phyloP scores from a whole-genome alignment of 2,888 invertebrate species.

The Tanypteryx hageni region DNA sequence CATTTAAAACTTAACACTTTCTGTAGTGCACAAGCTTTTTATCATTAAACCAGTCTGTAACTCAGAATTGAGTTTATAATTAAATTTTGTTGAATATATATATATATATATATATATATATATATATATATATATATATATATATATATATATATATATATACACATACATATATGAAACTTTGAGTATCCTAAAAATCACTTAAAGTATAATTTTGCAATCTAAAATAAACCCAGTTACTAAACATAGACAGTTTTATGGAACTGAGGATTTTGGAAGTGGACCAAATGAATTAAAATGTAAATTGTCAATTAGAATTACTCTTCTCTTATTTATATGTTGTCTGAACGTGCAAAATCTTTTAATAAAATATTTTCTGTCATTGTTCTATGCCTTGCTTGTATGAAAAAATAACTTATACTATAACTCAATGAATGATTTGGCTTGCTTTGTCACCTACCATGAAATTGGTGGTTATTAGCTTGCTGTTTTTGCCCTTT shows the following conservation, averaged over 20 bases:
- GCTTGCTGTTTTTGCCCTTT: background rate
- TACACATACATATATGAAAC: no score
- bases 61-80: no score
- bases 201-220: no score
- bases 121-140: no score
- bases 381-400: background rate
- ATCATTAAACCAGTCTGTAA: no score
- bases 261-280: background rate
- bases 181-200: background rate
- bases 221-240: background rate
- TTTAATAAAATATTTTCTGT: background rate
- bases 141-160: no score
- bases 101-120: no score
- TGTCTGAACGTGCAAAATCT: background rate
- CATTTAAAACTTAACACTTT: no score
- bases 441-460: constrained; percentile 36
- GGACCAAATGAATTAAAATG: background rate
- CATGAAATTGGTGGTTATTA: background rate
- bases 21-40: no score
- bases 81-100: no score
- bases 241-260: background rate
- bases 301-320: background rate
- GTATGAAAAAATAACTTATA: constrained; percentile 12
- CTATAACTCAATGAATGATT: constrained; percentile 17
- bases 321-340: background rate